These are phyloP conservation scores for Colinus virginianus DNA, from an alignment of 2,113 vertebrate genomes.

Conservation along the genomic window DNA sequence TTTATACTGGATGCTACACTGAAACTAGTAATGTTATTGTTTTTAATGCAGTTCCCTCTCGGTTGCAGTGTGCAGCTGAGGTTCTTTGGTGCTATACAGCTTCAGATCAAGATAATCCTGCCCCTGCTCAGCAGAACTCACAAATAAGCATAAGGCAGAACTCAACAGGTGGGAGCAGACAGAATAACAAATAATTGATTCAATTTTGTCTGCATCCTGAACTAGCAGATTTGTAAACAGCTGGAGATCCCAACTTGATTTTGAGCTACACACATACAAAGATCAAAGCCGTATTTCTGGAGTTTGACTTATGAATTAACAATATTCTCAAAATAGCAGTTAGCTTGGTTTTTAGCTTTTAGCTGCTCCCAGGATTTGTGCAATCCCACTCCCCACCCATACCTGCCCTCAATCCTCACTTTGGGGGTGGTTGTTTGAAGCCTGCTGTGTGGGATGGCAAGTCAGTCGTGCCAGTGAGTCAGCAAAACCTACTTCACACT, in stretches of 20 bases:
- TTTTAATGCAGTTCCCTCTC: neutral
- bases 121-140: neutral
- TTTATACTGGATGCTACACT: rapidly evolving
- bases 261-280: neutral
- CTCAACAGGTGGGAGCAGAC: neutral
- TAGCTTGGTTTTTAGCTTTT: neutral
- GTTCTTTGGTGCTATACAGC: neutral
- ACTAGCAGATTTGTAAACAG: constrained; percentile 31
- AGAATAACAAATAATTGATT: constrained; percentile 16
- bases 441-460: neutral
- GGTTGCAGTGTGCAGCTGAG: neutral
- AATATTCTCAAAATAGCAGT: neutral
- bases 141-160: neutral
- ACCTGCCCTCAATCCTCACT: neutral
- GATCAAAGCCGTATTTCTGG: constrained; percentile 31
- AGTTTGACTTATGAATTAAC: constrained; percentile 26
- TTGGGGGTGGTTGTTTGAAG: neutral
- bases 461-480: neutral
- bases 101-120: neutral
- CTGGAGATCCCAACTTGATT: constrained; percentile 23
- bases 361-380: neutral
- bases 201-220: neutral
- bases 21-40: rapidly evolving
- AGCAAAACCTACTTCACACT: neutral
- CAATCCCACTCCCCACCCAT: neutral